A percentile compares a stretch with the other conserved stretches of the same genome.
phyloP scores from a whole-genome alignment of 2,797 vertebrate genomes.

The Heliangelus exortis region DNA sequence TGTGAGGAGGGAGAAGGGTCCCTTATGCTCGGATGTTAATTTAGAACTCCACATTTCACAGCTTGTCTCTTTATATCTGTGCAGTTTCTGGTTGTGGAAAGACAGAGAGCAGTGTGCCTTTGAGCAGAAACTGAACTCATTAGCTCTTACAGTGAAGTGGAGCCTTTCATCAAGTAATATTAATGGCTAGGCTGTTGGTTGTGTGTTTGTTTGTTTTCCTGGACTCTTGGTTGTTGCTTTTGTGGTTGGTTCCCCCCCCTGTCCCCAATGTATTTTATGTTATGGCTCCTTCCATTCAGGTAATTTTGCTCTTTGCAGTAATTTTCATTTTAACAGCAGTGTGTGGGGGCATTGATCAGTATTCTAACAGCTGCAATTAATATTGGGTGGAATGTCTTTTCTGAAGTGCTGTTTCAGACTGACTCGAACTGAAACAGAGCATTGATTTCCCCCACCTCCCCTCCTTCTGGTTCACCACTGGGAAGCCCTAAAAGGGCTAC shows the following conservation, averaged over 20 bases:
- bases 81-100: background rate
- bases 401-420: background rate
- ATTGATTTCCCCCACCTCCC: background rate
- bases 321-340: background rate
- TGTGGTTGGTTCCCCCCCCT: background rate
- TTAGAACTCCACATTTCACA: conserved; percentile 34
- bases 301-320: background rate
- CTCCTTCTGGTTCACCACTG: background rate
- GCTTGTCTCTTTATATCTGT: conserved; percentile 12
- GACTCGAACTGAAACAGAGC: background rate
- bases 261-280: background rate
- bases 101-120: background rate
- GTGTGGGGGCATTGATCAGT: background rate
- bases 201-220: background rate
- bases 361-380: background rate
- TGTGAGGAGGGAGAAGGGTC: background rate
- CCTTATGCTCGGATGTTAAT: conserved; percentile 19
- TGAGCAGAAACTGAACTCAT: background rate
- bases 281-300: background rate
- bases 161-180: background rate
- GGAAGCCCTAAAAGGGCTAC: background rate
- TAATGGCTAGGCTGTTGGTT: background rate
- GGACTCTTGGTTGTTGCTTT: background rate
- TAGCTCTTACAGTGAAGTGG: background rate
- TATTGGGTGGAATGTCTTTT: background rate